Evolutionary conservation across 1,140 invertebrate genomes (phyloP).

Genomic region (Ditylenchus dipsaci): DNA sequence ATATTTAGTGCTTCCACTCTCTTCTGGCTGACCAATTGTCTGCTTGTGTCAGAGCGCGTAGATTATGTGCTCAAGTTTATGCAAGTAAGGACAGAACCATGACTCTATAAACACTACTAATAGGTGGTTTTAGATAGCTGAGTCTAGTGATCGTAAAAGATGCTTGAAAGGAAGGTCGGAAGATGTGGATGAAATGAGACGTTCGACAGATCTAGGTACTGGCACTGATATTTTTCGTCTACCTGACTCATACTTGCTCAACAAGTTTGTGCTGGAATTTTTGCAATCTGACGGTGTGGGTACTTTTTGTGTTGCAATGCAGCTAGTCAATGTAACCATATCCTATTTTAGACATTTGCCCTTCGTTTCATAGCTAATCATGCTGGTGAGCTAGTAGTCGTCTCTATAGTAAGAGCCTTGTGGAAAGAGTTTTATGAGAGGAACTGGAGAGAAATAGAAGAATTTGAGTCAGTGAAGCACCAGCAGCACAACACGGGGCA

Average conservation of each 20-base stretch:
- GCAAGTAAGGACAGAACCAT: slow-evolving; percentile 51
- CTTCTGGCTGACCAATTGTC: slow-evolving; percentile 51
- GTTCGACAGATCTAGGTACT: neutral
- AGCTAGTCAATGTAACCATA: neutral
- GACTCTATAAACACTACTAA: neutral
- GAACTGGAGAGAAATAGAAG: slow-evolving; percentile 48
- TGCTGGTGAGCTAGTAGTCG: slow-evolving; percentile 62
- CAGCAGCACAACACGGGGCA: slow-evolving; percentile 1
- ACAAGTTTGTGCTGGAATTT: slow-evolving; percentile 60
- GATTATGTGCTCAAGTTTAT: slow-evolving; percentile 57
- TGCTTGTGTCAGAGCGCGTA: slow-evolving; percentile 45
- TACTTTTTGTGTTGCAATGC: slow-evolving; percentile 6
- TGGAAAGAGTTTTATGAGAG: slow-evolving; percentile 58
- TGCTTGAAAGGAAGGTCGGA: slow-evolving; percentile 13
- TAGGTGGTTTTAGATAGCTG: neutral
- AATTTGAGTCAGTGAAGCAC: slow-evolving; percentile 12
- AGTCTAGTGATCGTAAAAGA: slow-evolving; percentile 26
- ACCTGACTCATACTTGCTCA: slow-evolving; percentile 42
- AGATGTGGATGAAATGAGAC: slow-evolving; percentile 19
- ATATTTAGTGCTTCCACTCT: slow-evolving; percentile 44
- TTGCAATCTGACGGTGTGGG: slow-evolving; percentile 61
- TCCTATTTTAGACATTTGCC: slow-evolving; percentile 57
- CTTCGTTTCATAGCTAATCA: slow-evolving; percentile 62
- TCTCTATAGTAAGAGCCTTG: slow-evolving; percentile 60
- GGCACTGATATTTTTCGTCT: slow-evolving; percentile 21